A percentile compares a stretch with the other conserved stretches of the same genome.
phyloP scores from a whole-genome alignment of 2,888 invertebrate species.

The Platynereis dumerilii region DNA sequence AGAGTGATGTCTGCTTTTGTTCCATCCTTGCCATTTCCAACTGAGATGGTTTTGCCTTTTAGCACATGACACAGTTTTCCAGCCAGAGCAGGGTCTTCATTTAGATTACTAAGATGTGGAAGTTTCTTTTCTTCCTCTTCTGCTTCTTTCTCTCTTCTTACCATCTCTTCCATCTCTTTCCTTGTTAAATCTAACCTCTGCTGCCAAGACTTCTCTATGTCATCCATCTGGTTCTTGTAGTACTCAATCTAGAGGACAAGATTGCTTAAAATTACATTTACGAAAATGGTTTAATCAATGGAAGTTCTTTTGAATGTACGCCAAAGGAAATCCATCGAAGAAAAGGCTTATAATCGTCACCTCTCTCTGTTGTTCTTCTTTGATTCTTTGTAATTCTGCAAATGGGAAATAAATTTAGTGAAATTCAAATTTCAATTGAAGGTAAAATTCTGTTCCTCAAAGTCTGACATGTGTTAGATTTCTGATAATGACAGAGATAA shows the following conservation, averaged over 20 bases:
- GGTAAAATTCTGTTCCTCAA: too few species aligned
- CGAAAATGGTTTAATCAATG: too few species aligned
- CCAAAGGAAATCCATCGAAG: too few species aligned
- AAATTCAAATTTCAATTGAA: too few species aligned
- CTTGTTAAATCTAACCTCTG: conserved; percentile 33
- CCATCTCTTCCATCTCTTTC: conserved; percentile 34
- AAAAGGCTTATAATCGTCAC: conserved; percentile 16
- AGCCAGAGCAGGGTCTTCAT: conserved; percentile 42
- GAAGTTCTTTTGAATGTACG: too few species aligned
- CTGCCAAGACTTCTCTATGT: conserved; percentile 35
- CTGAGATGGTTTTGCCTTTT: conserved; percentile 1
- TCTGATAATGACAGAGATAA: too few species aligned
- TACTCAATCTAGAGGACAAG: conserved; percentile 32
- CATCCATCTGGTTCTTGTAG: conserved; percentile 40
- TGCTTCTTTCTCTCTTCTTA: conserved; percentile 21
- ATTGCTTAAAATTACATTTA: too few species aligned
- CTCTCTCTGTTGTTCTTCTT: conserved; percentile 38
- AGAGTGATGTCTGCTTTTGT: conserved; percentile 35
- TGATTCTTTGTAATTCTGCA: conserved; percentile 33
- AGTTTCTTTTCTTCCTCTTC: conserved; percentile 34
- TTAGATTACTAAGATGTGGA: conserved; percentile 43
- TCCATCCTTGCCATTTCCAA: conserved; percentile 39
- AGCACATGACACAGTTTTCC: conserved; percentile 39
- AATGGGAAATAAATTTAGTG: not conserved
- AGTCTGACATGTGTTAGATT: too few species aligned